Base-by-base conservation (phyloP, 2,888 invertebrate species). In the Thera britannica region DNA sequence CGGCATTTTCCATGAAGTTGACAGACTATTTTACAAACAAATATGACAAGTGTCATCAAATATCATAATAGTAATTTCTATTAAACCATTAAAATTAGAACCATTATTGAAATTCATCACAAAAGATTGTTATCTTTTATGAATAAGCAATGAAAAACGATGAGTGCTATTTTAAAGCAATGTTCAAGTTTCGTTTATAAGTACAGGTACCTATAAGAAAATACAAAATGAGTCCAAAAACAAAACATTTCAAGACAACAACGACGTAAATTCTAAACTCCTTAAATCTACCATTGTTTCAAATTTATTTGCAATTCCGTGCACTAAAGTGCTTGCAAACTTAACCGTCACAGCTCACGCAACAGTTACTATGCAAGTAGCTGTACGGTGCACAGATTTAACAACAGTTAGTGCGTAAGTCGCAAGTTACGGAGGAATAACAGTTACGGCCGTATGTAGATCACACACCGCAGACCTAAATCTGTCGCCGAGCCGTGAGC, bases 391-490 rank as follows among this genome's bases (percentile, higher is more conserved):
- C 51, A 51, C 6, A 51, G 51, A 2, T 23, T 51, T 23, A 4
- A 7, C 23, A 23, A 12, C 12, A 51, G 51, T 23, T 51, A 51
- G 51, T 51, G 3, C 12, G 51, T 7, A 58, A 56, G 62, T 62
- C 49, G 46, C 57, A 52, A 61, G 65, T 61, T 57, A 68, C 58
- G 46, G 36, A 44, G 9, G 35, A 55, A 36, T 52, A 51, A 51
- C 44, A 49, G 66, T 35, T 9, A 34, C 49, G 68, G 65, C 62
- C 65, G 59, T 62, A 65, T 69, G 69, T 69, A 69, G 69, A 69
- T 69, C 65, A 62, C 62, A 12, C 44, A 36, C 58, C 67, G 62
- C 65, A 69, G 65, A 65, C 59, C 65, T 69, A 65, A 65, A 69
- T 62, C 65, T 62, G 69, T 69, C 62, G 58, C 38, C 56, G 56